Base-by-base conservation (phyloP, 2,888 invertebrate species). In the Marasmarcha lunaedactyla region DNA sequence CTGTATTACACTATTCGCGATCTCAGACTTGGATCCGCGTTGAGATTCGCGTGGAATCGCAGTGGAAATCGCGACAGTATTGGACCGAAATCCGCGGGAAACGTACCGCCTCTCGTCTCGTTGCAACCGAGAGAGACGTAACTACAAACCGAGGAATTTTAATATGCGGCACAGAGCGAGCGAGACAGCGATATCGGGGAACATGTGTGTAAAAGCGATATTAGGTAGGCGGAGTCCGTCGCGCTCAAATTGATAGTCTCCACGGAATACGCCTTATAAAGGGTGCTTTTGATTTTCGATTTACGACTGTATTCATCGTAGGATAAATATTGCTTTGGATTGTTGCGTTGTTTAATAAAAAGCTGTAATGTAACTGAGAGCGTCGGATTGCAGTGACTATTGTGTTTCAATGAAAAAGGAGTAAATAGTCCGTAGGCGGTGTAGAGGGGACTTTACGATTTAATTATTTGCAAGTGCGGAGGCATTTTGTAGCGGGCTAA, bases 381-480 rank as follows among this genome's bases (percentile, higher is more conserved):
- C 54, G 60, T 72, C 63, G 67, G 72, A 77, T 79, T 81, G 81
- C 81, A 81, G 71, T 60, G 59, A 69, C 78, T 79, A 81, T 83
- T 83, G 83, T 83, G 77, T 74, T 20, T 81, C 78, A 81, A 77
- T 81, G 79, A 81, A 83, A 83, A 81, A 81, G 83, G 79, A 81
- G 83, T 83, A 83, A 83, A 81, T 81, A 79, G 77, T 71, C 73
- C 65, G 78, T 73, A 73, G 78, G 78, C 79, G 78, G 77, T 63
- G 73, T 73, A 72, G 77, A 74, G 78, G 79, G 81, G 79, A 71
- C 78, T 81, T 83, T 81, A 83, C 83, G 83, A 83, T 83, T 83
- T 83, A 81, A 83, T 83, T 83, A 83, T 83, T 83, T 73, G 83
- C 81, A 74, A 81, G 78, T 79, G 77, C 79, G 74, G 78, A 78